phyloP scores from a whole-genome alignment of 2,113 vertebrate species.

The Andinoacara biseriatus region DNA sequence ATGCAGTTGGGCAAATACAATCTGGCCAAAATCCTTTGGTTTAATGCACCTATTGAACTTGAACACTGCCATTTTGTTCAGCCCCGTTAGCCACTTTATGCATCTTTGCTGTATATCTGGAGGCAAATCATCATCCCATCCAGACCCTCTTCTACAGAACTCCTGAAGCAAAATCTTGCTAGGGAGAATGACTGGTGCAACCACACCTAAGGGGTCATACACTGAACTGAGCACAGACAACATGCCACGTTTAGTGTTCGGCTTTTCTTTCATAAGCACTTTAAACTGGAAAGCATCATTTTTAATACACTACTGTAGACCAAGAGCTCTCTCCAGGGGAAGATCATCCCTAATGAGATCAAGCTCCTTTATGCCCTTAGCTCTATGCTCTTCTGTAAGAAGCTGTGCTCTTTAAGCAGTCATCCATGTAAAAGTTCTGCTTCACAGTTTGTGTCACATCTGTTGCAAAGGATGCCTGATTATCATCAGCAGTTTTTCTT shows the following conservation, averaged over 20 bases:
- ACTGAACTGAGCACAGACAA: not conserved
- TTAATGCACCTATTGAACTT: not conserved
- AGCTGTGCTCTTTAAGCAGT: too few relatives aligned
- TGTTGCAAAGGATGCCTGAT: too few relatives aligned
- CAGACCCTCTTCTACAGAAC: not conserved
- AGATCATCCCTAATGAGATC: not conserved
- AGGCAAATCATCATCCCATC: not conserved
- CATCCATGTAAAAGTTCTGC: too few relatives aligned
- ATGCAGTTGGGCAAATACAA: not conserved
- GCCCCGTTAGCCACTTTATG: not conserved
- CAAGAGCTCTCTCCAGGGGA: not conserved
- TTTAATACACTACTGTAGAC: not conserved
- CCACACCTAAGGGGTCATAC: not conserved
- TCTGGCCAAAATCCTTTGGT: not conserved
- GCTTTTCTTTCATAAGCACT: not conserved
- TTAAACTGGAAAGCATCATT: not conserved
- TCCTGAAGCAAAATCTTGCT: not conserved
- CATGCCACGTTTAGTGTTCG: not conserved
- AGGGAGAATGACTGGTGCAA: not conserved
- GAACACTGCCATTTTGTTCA: not conserved
- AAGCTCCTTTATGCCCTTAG: not conserved
- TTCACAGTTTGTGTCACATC: too few relatives aligned
- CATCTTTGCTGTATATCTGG: not conserved
- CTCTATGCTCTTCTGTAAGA: not conserved
- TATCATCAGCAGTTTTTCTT: too few relatives aligned